Evolutionary conservation across 2,797 vertebrate genomes (phyloP).

Genomic region (Apodemus agrarius): DNA sequence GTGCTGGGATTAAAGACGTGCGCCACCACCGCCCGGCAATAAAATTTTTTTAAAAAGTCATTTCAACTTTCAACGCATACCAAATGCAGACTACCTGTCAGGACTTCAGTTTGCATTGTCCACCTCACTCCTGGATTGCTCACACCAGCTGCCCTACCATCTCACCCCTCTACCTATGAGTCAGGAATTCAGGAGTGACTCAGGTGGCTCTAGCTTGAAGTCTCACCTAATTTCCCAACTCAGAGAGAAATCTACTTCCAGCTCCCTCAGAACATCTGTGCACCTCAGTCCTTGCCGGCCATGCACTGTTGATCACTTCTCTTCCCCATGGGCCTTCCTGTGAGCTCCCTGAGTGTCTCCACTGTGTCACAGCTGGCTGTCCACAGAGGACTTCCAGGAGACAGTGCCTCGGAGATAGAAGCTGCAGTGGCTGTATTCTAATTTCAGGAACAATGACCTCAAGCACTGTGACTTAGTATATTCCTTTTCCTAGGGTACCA

Average conservation of each 20-base stretch:
- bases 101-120: neutral
- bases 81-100: neutral
- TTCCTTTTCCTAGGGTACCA: neutral
- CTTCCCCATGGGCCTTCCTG: neutral
- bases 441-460: neutral
- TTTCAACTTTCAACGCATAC: neutral
- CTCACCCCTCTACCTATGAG: neutral
- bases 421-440: neutral
- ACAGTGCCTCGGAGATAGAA: neutral
- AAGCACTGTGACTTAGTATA: neutral
- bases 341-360: neutral
- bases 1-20: too few relatives aligned
- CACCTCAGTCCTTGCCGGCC: neutral
- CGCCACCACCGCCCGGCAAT: too few relatives aligned
- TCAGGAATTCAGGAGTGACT: neutral
- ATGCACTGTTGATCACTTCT: neutral
- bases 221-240: neutral
- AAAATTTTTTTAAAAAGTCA: neutral
- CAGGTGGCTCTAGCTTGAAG: neutral
- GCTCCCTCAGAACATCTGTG: neutral
- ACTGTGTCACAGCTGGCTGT: neutral
- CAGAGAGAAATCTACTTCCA: neutral
- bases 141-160: neutral
- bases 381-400: neutral
- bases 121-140: neutral